Evolutionary conservation across 2,113 vertebrate species (phyloP), one percentile per base, ranked within the genome.

Genomic region (Garra rufa): DNA sequence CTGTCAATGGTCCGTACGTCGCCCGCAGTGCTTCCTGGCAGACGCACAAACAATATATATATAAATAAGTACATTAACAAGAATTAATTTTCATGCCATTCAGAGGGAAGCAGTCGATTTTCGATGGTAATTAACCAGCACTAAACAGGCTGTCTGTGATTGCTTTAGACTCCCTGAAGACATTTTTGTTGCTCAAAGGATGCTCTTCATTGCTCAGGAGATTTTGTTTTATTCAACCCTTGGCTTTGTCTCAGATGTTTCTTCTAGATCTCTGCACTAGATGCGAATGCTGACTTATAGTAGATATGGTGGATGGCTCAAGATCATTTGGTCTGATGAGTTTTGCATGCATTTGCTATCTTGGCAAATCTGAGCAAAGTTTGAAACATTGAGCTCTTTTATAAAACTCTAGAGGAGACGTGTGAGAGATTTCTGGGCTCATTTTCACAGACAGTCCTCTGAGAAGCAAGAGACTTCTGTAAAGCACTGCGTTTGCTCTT

Each of bases 91-190:
- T 14, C 41, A 71, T 24, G 69, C 10, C 46, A 76, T 76, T 84
- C 71, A 76, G 71, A 73, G 59, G 81, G 43, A 67, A 44, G 43
- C 69, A 15, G 69, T 73, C 13, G 41, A 46, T 86, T 84, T 88
- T 70, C 26, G 24, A 4, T 63, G 28, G 78, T 70, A 85, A 85
- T 85, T 75, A 69, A 26, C 34, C 44, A 69, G 38, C 38, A 21
- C 59, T 65, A 65, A 55, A 79, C 80, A 82, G 73, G 67, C 30
- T 67, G 63, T 38, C 46, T 84, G 65, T 17, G 34, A 76, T 61
- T 82, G 63, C 76, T 81, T 65, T 59, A 48, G 44, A 78, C 43
- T 78, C 52, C 73, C 59, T 34, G 38, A 46, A 50, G 70, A 14
- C 3, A 26, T 44, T 73, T 71, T 7, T 26, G 70, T 44, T 73